Evolutionary conservation across 2,797 vertebrate genomes (phyloP), one percentile per base, ranked within the genome.

Genomic region (Sitta carolinensis): DNA sequence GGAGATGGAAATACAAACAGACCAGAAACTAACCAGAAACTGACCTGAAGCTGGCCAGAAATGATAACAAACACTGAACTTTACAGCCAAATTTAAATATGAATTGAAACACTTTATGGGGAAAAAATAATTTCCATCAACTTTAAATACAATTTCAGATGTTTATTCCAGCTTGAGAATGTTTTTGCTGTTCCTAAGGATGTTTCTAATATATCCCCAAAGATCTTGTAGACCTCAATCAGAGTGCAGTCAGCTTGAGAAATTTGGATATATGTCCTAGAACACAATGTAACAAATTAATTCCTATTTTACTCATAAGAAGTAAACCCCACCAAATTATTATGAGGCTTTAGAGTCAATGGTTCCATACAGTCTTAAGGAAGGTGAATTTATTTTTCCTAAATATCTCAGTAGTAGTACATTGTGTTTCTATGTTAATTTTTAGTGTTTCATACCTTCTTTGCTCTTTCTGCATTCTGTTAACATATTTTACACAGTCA

Each of bases 401-500:
- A 59, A 85, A 70, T 87, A 82, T 57, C 52, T 91, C 36, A 47
- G 22, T 79, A 88, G 83, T 90, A 90, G 80, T 90, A 51, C 67
- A 61, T 66, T 87, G 20, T 76, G 50, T 92, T 88, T 89, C 80
- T 91, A 29, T 82, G 80, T 81, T 91, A 90, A 76, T 84, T 97
- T 97, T 77, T 88, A 79, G 29, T 21, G 16, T 72, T 89, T 50
- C 83, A 9, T 68, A 86, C 80, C 72, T 94, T 95, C 81, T 96
- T 97, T 48, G 43, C 93, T 95, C 52, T 92, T 94, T 78, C 87
- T 93, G 73, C 82, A 92, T 94, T 84, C 62, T 95, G 67, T 85
- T 95, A 97, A 95, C 83, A 70, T 72, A 61, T 94, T 96, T 97
- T 92, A 94, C 85, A 95, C 52, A 85, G 77, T 51, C 69, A 91